Evolutionary conservation across 1,140 invertebrate species (phyloP).

Genomic region (Polypedilum vanderplanki): DNA sequence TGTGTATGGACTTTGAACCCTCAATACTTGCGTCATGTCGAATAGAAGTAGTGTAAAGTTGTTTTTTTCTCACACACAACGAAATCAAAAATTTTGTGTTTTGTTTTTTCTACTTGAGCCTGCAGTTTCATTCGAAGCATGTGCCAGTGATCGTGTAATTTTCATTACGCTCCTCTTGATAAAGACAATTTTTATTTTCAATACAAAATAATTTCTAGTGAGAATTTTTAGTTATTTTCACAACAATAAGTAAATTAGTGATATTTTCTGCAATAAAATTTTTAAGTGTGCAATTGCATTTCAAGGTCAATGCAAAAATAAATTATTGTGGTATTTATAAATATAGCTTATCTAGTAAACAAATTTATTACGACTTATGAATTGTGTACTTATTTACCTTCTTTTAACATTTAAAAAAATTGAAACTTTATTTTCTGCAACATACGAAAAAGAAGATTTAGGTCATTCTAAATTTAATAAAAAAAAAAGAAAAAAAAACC

Average conservation of each 20-base stretch:
- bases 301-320: background rate
- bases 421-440: too few species aligned
- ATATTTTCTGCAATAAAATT: background rate
- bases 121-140: constrained; percentile 24
- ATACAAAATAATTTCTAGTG: background rate
- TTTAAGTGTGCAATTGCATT: background rate
- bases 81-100: background rate
- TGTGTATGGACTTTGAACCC: constrained; percentile 15
- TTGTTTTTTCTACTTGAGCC: background rate
- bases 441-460: too few species aligned
- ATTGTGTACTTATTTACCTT: too few species aligned
- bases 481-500: too few species aligned
- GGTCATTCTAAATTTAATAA: too few species aligned
- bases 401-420: too few species aligned
- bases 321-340: too few species aligned
- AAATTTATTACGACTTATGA: too few species aligned
- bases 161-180: background rate
- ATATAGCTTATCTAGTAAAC: too few species aligned
- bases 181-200: background rate
- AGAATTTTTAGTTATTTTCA: background rate
- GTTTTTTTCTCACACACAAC: background rate
- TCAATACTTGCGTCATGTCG: constrained; percentile 23
- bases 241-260: background rate
- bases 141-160: constrained; percentile 17
- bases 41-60: background rate